Percentiles rank a stretch among this genome's conserved stretches.
These are phyloP conservation scores for Entomyzon cyanotis DNA, from an alignment of 2,113 vertebrate genomes.

Conservation along the genomic window DNA sequence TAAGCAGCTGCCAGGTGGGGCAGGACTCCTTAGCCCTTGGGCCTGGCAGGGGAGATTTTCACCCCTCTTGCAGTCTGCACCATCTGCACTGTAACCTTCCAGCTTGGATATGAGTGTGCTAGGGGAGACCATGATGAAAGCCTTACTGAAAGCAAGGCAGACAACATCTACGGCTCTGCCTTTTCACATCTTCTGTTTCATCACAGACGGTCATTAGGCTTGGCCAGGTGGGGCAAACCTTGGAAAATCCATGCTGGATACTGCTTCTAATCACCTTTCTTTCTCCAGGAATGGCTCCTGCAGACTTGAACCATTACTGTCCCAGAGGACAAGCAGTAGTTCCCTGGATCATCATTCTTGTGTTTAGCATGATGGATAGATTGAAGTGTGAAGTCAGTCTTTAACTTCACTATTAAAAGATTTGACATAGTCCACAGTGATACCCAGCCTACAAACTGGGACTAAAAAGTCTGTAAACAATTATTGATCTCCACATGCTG, in stretches of 20 bases:
- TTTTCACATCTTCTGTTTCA: not conserved
- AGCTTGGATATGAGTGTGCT: not conserved
- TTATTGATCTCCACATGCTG: conserved; percentile 63
- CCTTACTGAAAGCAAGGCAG: not conserved
- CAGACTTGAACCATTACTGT: not conserved
- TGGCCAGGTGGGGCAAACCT: not conserved
- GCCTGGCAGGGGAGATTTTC: not conserved
- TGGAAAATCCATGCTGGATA: not conserved
- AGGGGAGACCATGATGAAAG: not conserved
- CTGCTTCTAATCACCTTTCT: not conserved
- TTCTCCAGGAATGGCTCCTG: not conserved
- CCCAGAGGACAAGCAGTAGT: not conserved
- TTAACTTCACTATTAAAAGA: conserved; percentile 2
- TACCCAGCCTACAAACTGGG: not conserved
- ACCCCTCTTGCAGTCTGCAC: not conserved
- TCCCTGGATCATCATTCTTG: not conserved
- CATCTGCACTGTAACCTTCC: not conserved
- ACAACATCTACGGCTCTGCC: not conserved
- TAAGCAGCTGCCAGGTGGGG: not conserved
- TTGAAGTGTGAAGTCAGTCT: not conserved
- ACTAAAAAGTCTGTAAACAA: conserved; percentile 57
- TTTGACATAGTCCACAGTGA: conserved; percentile 33
- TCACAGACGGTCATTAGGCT: not conserved
- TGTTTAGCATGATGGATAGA: not conserved
- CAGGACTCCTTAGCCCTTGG: not conserved